Percentiles rank a stretch among this genome's conserved stretches.
Evolutionary conservation across 2,113 vertebrate species (phyloP).

Genomic region (Apus apus): DNA sequence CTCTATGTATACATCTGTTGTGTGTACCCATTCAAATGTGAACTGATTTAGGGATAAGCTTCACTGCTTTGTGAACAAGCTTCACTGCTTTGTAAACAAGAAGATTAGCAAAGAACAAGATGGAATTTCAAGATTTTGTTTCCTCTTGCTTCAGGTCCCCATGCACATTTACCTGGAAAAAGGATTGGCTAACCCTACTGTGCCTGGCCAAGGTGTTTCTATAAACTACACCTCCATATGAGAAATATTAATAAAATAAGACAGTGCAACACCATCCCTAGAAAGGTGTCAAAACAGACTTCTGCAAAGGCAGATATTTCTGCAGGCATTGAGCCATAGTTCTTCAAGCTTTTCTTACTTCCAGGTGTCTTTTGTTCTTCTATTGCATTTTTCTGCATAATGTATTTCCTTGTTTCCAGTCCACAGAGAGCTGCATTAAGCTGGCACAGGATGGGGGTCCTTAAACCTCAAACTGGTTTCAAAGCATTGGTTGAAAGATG

Average conservation of each 20-base stretch:
- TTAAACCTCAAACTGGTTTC: neutral
- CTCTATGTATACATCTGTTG: neutral
- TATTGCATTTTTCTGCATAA: neutral
- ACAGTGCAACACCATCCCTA: neutral
- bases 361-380: neutral
- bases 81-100: neutral
- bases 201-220: neutral
- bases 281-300: neutral
- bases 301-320: neutral
- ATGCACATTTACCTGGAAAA: neutral
- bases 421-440: neutral
- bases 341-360: neutral
- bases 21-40: neutral
- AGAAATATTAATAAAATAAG: neutral
- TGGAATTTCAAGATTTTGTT: neutral
- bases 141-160: neutral
- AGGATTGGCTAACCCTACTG: neutral
- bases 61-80: neutral
- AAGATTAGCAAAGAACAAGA: neutral
- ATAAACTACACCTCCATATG: neutral
- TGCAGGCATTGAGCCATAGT: neutral
- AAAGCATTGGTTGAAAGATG: neutral
- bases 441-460: neutral
- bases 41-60: neutral
- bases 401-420: neutral